These are phyloP conservation scores for Cephalopterus ornatus DNA, from an alignment of 2,113 vertebrate genomes.

Conservation along the genomic window DNA sequence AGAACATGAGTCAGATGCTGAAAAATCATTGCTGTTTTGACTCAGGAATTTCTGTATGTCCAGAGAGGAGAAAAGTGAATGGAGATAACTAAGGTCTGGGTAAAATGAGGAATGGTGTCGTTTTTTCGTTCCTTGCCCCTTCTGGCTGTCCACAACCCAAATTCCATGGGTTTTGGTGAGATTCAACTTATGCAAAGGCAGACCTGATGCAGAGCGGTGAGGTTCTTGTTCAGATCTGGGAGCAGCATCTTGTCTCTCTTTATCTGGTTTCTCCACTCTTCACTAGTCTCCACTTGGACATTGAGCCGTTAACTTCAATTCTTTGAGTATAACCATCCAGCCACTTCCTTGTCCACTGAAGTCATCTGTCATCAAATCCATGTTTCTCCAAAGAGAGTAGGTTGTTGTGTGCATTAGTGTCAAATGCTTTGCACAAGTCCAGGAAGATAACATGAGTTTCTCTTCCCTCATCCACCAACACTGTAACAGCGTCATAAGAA, in stretches of 20 bases:
- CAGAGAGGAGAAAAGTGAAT: neutral
- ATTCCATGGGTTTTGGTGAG: neutral
- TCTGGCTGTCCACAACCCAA: neutral
- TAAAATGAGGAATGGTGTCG: neutral
- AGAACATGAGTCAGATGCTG: neutral
- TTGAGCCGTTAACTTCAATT: neutral
- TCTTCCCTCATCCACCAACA: neutral
- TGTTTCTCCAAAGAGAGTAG: neutral
- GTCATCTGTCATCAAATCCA: neutral
- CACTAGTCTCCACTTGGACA: neutral
- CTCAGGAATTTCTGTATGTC: neutral
- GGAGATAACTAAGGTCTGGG: neutral
- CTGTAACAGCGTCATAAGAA: neutral
- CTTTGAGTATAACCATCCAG: neutral
- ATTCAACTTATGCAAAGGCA: neutral
- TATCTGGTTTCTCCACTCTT: neutral
- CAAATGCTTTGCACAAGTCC: neutral
- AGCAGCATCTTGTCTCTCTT: neutral
- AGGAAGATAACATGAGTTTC: accelerated
- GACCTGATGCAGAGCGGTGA: neutral
- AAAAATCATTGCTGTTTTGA: neutral
- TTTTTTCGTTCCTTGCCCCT: neutral
- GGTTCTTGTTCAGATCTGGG: neutral
- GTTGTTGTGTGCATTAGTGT: neutral
- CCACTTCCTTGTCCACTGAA: neutral